A percentile compares a stretch with the other conserved stretches of the same genome.
phyloP scores from a whole-genome alignment of 2,113 vertebrate genomes.

The Sylvilagus bachmani region DNA sequence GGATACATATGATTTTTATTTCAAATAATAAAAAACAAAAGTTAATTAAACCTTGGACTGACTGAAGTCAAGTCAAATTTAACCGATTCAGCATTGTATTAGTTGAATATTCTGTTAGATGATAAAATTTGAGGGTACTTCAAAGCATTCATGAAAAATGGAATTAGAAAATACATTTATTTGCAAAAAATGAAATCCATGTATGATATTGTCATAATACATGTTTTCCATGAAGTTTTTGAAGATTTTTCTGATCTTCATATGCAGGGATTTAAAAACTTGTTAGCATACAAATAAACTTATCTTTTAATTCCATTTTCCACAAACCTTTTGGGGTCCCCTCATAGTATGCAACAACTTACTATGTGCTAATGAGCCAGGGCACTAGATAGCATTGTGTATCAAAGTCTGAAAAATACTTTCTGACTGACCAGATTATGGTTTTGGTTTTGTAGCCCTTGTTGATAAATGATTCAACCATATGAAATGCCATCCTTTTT shows the following conservation, averaged over 20 bases:
- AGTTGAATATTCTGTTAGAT: conserved; percentile 24
- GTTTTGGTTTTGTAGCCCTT: conserved; percentile 24
- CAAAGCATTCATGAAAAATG: no score
- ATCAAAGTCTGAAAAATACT: conserved; percentile 1
- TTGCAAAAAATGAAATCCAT: no score
- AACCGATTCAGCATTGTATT: neutral
- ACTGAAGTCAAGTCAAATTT: conserved; percentile 37
- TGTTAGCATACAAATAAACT: no score
- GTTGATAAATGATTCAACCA: neutral
- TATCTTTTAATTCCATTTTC: no score
- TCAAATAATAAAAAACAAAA: conserved; percentile 26
- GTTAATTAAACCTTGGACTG: conserved; percentile 47
- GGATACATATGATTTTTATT: conserved; percentile 54
- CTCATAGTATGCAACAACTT: neutral
- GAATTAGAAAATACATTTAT: no score
- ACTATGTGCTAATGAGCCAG: neutral
- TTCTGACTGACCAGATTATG: neutral
- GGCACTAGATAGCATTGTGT: neutral
- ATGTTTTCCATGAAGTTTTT: no score
- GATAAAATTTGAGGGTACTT: neutral
- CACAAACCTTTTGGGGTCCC: no score
- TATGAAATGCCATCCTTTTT: neutral
- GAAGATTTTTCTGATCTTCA: no score
- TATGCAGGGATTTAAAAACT: no score
- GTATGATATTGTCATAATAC: no score